Percentiles rank a stretch among this genome's conserved stretches.
phyloP scores from a whole-genome alignment of 2,888 invertebrate genomes.

The Embidobia sp. region DNA sequence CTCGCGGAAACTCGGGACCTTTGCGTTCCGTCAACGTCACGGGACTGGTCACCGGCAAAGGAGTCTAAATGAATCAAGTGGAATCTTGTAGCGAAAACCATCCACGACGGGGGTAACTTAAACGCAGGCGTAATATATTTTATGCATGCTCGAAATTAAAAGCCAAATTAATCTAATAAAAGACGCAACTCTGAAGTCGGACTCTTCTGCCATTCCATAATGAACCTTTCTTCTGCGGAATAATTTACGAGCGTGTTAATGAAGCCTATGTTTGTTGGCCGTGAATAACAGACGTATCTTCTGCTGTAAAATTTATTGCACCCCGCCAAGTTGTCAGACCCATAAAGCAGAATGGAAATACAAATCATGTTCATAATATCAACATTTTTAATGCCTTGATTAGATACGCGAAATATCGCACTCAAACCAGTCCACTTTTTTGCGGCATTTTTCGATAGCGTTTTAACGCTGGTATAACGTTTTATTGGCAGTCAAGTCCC shows the following conservation, averaged over 20 bases:
- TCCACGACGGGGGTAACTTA: too few relatives aligned
- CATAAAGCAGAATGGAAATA: conserved; percentile 38
- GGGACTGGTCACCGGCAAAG: too few relatives aligned
- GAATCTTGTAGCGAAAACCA: too few relatives aligned
- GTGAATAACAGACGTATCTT: conserved; percentile 48
- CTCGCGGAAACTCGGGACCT: conserved; percentile 1
- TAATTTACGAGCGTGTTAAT: conserved; percentile 51
- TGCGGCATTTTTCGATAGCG: conserved; percentile 13
- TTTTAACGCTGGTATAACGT: conserved; percentile 6
- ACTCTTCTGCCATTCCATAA: conserved; percentile 18
- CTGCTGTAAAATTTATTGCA: conserved; percentile 38
- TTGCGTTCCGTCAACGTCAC: neutral
- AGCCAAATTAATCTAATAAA: conserved; percentile 45
- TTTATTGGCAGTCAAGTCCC: conserved; percentile 29
- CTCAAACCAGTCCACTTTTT: conserved; percentile 6
- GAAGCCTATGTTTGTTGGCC: conserved; percentile 48
- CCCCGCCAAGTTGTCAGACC: conserved; percentile 12
- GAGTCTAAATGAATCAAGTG: too few relatives aligned
- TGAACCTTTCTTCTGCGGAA: conserved; percentile 43
- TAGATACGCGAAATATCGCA: conserved; percentile 28
- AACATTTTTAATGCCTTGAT: conserved; percentile 35
- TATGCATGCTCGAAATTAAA: conserved; percentile 12
- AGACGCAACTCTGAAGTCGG: conserved; percentile 15
- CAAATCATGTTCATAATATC: conserved; percentile 48
- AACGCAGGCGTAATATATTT: too few relatives aligned